Evolutionary conservation across 2,888 invertebrate genomes (phyloP).

Genomic region (Petrophora chlorosata): DNA sequence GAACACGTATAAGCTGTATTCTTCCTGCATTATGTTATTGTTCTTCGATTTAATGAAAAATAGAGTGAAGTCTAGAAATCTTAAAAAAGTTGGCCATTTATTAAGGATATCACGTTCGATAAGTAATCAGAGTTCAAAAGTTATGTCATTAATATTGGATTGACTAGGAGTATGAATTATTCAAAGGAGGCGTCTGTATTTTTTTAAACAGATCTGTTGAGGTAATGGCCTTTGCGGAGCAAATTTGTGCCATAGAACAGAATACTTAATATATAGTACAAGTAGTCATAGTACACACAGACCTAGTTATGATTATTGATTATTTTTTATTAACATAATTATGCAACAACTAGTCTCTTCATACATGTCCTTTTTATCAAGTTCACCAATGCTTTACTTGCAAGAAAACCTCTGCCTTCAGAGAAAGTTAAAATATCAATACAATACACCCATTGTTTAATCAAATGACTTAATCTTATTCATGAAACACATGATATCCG

Average conservation of each 20-base stretch:
- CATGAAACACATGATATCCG: constrained; percentile 9
- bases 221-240: too few species aligned
- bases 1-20: constrained; percentile 29
- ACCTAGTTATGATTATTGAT: too few species aligned
- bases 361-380: too few species aligned
- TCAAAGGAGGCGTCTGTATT: constrained; percentile 33
- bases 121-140: constrained; percentile 58
- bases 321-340: too few species aligned
- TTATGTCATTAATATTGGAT: constrained; percentile 54
- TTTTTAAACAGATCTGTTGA: constrained; percentile 18
- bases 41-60: constrained; percentile 21
- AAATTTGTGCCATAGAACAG: too few species aligned
- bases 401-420: too few species aligned
- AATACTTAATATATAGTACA: too few species aligned
- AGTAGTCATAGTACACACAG: too few species aligned
- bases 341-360: too few species aligned
- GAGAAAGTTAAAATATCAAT: too few species aligned
- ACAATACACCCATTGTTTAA: background rate
- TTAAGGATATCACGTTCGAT: constrained; percentile 53
- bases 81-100: constrained; percentile 32
- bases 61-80: constrained; percentile 15
- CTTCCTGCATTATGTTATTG: constrained; percentile 8
- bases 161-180: constrained; percentile 49
- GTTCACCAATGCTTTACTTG: too few species aligned
- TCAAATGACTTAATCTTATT: constrained; percentile 1